phyloP scores from a whole-genome alignment of 2,888 invertebrate genomes.

The Dione juno region DNA sequence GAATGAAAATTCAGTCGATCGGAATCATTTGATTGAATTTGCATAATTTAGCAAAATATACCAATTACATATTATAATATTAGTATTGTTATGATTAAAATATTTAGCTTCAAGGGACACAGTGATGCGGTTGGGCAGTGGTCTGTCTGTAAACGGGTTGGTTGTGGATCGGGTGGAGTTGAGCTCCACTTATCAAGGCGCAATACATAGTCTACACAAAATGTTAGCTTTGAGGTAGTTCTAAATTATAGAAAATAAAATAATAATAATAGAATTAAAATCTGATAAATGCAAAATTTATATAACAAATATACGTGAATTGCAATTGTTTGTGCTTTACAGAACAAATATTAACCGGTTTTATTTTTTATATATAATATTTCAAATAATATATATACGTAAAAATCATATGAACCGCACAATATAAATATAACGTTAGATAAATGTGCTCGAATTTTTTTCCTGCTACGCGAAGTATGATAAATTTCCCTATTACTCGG shows the following conservation, averaged over 20 bases:
- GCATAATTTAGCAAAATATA: conserved; percentile 51
- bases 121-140: no score
- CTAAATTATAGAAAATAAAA: no score
- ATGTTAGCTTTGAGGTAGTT: no score
- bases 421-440: conserved; percentile 25
- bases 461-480: conserved; percentile 71
- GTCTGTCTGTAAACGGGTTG: no score
- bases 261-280: no score
- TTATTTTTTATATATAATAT: not conserved
- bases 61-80: conserved; percentile 51
- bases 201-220: no score
- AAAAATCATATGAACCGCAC: not conserved
- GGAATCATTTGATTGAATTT: conserved; percentile 47
- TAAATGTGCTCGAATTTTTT: conserved; percentile 55
- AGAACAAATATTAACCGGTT: not conserved
- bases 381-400: not conserved
- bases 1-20: conserved; percentile 58
- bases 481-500: conserved; percentile 68
- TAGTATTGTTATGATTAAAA: not conserved
- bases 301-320: not conserved
- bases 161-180: no score
- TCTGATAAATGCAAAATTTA: not conserved
- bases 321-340: not conserved
- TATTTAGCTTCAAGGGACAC: no score
- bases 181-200: no score